These are phyloP conservation scores for Acrocyrtus sp. DNA, from an alignment of 2,888 invertebrate species.

Conservation along the genomic window DNA sequence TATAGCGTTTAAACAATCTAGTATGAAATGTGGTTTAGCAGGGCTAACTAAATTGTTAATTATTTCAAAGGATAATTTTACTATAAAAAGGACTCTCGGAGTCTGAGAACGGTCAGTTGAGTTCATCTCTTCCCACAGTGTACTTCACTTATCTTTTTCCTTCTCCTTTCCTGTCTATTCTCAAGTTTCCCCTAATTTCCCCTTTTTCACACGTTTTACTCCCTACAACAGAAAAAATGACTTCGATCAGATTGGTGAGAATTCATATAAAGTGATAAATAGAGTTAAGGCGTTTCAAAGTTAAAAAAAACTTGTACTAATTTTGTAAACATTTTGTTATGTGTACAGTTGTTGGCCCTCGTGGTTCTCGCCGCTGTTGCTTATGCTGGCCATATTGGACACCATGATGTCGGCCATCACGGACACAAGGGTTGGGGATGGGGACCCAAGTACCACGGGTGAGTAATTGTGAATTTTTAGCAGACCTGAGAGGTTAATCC, in stretches of 20 bases:
- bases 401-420: slow-evolving; percentile 33
- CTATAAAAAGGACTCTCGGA: too few relatives aligned
- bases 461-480: not conserved
- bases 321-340: not conserved
- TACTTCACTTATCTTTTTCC: not conserved
- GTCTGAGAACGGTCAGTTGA: slow-evolving; percentile 10
- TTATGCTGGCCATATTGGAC: slow-evolving; percentile 38
- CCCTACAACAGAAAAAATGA: too few relatives aligned
- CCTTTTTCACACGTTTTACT: too few relatives aligned
- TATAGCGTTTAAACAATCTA: too few relatives aligned
- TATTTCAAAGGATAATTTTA: too few relatives aligned
- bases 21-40: too few relatives aligned
- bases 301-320: not conserved
- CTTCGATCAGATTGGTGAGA: slow-evolving; percentile 23
- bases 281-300: not conserved
- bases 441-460: slow-evolving; percentile 50
- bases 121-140: not conserved
- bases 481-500: not conserved
- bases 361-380: slow-evolving; percentile 23
- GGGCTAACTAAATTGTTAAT: too few relatives aligned
- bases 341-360: slow-evolving; percentile 21
- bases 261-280: not conserved
- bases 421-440: slow-evolving; percentile 47
- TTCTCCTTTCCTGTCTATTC: slow-evolving; percentile 1
- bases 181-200: slow-evolving; percentile 5